These are phyloP conservation scores for Axea sp. DNA, from an alignment of 2,888 invertebrate species.

Conservation along the genomic window DNA sequence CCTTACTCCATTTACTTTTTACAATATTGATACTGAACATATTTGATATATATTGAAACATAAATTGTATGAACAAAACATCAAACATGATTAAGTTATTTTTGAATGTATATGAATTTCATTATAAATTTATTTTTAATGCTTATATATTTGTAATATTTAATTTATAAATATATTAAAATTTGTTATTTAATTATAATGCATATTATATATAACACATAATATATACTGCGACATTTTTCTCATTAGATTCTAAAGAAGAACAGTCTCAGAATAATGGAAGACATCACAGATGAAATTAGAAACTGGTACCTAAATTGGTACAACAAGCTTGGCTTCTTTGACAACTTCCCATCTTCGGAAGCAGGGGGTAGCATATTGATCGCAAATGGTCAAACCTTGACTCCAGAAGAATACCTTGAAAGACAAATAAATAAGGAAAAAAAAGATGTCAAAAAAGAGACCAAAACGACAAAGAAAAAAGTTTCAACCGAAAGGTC, in stretches of 20 bases:
- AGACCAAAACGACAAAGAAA: constrained; percentile 3
- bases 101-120: too few relatives aligned
- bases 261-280: constrained; percentile 82
- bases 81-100: too few relatives aligned
- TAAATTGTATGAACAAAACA: too few relatives aligned
- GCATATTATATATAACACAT: too few relatives aligned
- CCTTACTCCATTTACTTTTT: too few relatives aligned
- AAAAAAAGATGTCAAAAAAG: constrained; percentile 3
- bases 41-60: too few relatives aligned
- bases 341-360: constrained; percentile 87
- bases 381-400: constrained; percentile 82
- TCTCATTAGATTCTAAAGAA: constrained; percentile 64
- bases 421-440: constrained; percentile 60
- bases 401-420: constrained; percentile 82
- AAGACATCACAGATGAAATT: constrained; percentile 88
- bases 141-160: too few relatives aligned
- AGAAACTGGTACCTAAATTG: constrained; percentile 87
- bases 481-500: constrained; percentile 6
- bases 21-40: too few relatives aligned
- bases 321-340: constrained; percentile 82
- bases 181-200: too few relatives aligned
- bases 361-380: constrained; percentile 86
- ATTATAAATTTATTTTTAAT: too few relatives aligned
- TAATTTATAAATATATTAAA: too few relatives aligned
- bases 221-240: too few relatives aligned